These are phyloP conservation scores for Typhlichthys eigenmanni DNA, from an alignment of 2,797 vertebrate species.

Conservation along the genomic window DNA sequence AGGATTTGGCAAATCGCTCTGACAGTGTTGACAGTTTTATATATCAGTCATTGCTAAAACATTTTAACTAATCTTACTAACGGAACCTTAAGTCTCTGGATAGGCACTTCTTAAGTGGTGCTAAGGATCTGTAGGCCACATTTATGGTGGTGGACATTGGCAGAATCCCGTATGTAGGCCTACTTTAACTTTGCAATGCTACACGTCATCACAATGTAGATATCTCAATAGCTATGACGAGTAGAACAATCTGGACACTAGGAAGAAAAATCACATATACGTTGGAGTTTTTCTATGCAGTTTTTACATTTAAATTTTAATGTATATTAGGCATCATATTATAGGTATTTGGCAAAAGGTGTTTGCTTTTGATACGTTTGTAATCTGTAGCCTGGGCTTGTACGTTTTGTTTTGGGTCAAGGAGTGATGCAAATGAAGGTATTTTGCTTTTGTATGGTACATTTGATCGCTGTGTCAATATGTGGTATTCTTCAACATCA, in stretches of 20 bases:
- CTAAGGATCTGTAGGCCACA: background rate
- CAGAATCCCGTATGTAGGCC: background rate
- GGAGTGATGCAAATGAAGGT: slow-evolving; percentile 5
- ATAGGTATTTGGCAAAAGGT: too few species aligned
- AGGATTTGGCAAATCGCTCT: too few species aligned
- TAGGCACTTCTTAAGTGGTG: too few species aligned
- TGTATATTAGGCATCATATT: too few species aligned
- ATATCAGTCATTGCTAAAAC: too few species aligned
- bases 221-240: slow-evolving; percentile 7
- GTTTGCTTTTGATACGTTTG: too few species aligned
- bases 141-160: background rate
- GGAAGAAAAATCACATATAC: slow-evolving; percentile 3
- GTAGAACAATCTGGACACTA: background rate
- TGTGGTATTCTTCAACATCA: slow-evolving; percentile 26
- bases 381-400: too few species aligned
- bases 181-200: background rate
- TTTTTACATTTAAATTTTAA: too few species aligned
- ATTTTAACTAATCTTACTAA: too few species aligned
- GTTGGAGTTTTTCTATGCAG: background rate
- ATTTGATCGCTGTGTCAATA: slow-evolving; percentile 30
- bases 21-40: too few species aligned
- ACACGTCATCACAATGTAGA: background rate
- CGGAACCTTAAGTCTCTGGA: too few species aligned
- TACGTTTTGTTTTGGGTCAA: too few species aligned
- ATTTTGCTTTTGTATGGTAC: slow-evolving; percentile 28